Evolutionary conservation across 2,888 invertebrate species (phyloP).

Genomic region (Fragum sueziense): DNA sequence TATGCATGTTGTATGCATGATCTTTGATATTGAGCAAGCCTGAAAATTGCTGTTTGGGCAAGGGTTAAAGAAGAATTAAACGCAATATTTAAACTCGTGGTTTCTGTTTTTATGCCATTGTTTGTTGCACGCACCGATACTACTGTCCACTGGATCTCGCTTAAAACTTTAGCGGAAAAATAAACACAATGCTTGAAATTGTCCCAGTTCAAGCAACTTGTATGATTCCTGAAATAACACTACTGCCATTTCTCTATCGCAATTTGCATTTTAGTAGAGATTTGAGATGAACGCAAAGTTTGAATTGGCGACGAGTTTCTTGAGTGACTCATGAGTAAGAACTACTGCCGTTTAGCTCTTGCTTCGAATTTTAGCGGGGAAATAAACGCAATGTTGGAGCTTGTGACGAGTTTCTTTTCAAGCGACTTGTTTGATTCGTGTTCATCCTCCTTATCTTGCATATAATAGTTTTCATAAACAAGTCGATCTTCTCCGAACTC

Average conservation of each 20-base stretch:
- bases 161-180: no score
- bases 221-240: no score
- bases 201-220: no score
- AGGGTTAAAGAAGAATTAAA: no score
- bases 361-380: slow-evolving; percentile 40
- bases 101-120: no score
- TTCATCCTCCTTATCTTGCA: slow-evolving; percentile 1
- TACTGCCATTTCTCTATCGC: not conserved
- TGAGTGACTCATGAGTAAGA: not conserved
- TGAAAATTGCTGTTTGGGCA: no score
- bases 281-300: slow-evolving; percentile 49
- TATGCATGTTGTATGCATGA: no score
- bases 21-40: no score
- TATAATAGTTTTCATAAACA: slow-evolving; percentile 14
- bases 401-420: slow-evolving; percentile 40
- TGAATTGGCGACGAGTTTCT: slow-evolving; percentile 39
- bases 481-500: slow-evolving; percentile 17
- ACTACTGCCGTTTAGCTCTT: slow-evolving; percentile 50
- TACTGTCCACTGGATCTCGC: no score
- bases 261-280: not conserved
- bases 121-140: no score
- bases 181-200: no score
- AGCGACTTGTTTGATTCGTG: not conserved
- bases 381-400: slow-evolving; percentile 51
- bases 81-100: no score